Evolutionary conservation across 1,140 invertebrate genomes (phyloP).

Genomic region (Drosophila erecta): DNA sequence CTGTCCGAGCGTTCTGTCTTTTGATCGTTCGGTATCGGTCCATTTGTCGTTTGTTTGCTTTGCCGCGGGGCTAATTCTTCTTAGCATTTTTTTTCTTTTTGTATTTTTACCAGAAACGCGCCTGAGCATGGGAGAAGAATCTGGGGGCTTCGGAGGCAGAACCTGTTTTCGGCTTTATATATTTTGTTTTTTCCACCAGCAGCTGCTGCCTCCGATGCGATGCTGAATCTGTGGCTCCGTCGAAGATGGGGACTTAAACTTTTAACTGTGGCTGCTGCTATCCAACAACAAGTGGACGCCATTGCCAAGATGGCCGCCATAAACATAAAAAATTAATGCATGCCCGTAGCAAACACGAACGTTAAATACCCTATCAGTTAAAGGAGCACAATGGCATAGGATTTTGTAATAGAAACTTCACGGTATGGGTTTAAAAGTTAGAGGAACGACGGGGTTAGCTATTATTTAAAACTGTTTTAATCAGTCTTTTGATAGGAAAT

Average conservation of each 20-base stretch:
- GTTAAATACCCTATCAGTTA: constrained; percentile 1
- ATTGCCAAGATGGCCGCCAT: constrained; percentile 82
- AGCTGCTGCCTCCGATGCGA: constrained; percentile 39
- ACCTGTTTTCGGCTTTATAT: constrained; percentile 39
- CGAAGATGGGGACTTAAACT: constrained; percentile 31
- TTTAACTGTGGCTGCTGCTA: constrained; percentile 23
- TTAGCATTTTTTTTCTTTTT: constrained; percentile 26
- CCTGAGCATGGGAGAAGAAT: constrained; percentile 47
- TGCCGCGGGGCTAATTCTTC: constrained; percentile 77
- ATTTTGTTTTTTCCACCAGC: constrained; percentile 35
- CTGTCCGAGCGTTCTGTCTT: constrained; percentile 70
- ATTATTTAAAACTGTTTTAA: too few species aligned
- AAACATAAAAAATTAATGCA: constrained; percentile 71
- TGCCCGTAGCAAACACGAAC: not conserved
- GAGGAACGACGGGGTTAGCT: not conserved
- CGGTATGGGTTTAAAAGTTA: not conserved
- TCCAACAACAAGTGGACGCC: constrained; percentile 75
- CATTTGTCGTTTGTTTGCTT: constrained; percentile 83
- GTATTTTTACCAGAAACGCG: constrained; percentile 20
- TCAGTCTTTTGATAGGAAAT: too few species aligned
- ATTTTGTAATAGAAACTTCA: not conserved
- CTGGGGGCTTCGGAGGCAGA: constrained; percentile 34
- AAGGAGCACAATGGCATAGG: not conserved
- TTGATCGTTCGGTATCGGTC: constrained; percentile 81
- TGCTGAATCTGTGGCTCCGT: constrained; percentile 34